Evolutionary conservation across 2,113 vertebrate species (phyloP), one percentile per base, ranked within the genome.

Genomic region (Etheostoma spectabile): DNA sequence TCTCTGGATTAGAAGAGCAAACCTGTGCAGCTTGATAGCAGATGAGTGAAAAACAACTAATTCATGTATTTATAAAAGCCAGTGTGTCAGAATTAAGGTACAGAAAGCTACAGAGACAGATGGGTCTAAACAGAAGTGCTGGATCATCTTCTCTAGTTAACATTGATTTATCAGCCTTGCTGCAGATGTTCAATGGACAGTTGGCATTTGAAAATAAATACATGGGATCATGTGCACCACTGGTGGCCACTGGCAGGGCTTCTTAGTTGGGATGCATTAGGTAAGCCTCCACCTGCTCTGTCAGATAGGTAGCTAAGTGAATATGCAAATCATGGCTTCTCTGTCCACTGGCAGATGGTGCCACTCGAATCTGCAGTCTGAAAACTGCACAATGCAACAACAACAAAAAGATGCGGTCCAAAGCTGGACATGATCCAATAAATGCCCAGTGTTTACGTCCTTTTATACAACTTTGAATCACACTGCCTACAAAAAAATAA

Each of bases 151-250:
- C 80, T 87, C 72, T 88, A 18, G 76, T 93, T 89, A 89, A 90
- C 80, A 89, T 88, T 63, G 88, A 92, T 90, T 80, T 72, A 61
- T 61, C 73, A 30, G 77, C 64, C 21, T 56, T n/a, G 56, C 83
- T 85, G 62, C 70, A 86, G 79, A 74, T 85, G 77, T 84, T 90
- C 65, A 5, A 78, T 79, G 76, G 79, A 78, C 61, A 64, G 69
- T 33, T 92, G 91, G 91, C 89, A 91, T 93, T 91, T 89, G 93
- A 91, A 86, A 70, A 75, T 33, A 19, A 62, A 62, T 24, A 85
- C 79, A 88, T 84, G 79, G 74, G 75, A 87, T 86, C 82, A 42
- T 77, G 66, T 65, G 64, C 70, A 59, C 59, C 24, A 60, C 64
- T 46, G 60, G 77, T 49, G 72, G 59, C 35, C 79, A 69, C 55